Evolutionary conservation across 1,140 invertebrate species (phyloP), one percentile per base, ranked within the genome.

Genomic region (Orius laevigatus): DNA sequence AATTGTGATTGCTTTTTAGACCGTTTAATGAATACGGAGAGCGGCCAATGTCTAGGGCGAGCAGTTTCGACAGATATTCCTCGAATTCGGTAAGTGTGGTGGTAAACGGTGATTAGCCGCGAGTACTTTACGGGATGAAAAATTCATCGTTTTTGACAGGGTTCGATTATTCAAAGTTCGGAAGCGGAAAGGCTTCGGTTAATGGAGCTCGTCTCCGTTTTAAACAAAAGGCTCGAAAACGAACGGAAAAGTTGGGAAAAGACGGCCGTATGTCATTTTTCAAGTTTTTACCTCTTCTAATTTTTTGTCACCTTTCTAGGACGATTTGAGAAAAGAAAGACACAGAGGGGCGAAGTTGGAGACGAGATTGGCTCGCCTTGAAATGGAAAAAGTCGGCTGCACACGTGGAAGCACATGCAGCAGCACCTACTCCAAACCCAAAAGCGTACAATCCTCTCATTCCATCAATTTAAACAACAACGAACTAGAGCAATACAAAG

Each of bases 131-230:
- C 8, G 25, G 25, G 25, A 25, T 25, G 25, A 25, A 8, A 25
- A 25, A 25, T 38, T 16, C 10, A 38, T 38, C 36, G 36, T 38
- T 12, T 42, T 42, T 42, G 11, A 32, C 19, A 45, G 43, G 25
- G 9, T 15, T 33, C 33, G 64, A 19, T 11, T 11, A n/a, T 45
- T n/a, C 43, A 45, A 45, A 45, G 67, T 5, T 58, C 73, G 1
- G 72, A 76, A 60, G 66, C 65, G 25, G 73, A 76, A 55, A 66
- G 69, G 40, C 57, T 69, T 47, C 59, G 68, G 36, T 54, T 76
- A 5, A 53, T 75, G 51, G 65, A 74, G 34, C 55, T 75, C 2
- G 62, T 68, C 8, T 61, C 67, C n/a, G 58, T 63, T 0, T 56
- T 69, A 0, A 69, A 68, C 53, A 63, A 65, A 32, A 63, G 71